A percentile compares a stretch with the other conserved stretches of the same genome.
Evolutionary conservation across 2,888 invertebrate genomes (phyloP).

Genomic region (Helobdella robusta): DNA sequence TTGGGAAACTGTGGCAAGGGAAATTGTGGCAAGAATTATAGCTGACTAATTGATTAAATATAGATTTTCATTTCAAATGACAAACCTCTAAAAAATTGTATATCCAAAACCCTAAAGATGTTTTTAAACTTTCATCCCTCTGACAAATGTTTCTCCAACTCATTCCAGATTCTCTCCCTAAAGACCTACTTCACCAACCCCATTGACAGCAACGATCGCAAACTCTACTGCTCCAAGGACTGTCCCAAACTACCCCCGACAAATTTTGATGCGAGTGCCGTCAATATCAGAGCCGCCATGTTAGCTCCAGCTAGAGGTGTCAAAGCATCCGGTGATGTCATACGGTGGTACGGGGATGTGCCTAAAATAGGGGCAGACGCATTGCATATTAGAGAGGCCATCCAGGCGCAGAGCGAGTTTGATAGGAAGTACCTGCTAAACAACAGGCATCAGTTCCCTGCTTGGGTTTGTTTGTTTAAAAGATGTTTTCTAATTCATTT

Average conservation of each 20-base stretch:
- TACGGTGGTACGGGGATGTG: conserved; percentile 31
- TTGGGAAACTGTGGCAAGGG: too few relatives aligned
- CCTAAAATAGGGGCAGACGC: conserved; percentile 67
- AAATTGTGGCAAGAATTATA: too few relatives aligned
- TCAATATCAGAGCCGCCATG: conserved; percentile 52
- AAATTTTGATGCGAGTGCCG: conserved; percentile 54
- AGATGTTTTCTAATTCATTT: neutral
- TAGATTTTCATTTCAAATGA: too few relatives aligned
- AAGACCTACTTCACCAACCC: conserved; percentile 47
- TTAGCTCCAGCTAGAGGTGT: conserved; percentile 38
- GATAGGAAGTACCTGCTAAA: conserved; percentile 37
- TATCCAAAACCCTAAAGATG: too few relatives aligned
- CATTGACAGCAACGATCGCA: conserved; percentile 40
- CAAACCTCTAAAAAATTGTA: too few relatives aligned
- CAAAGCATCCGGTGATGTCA: conserved; percentile 26
- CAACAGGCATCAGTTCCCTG: conserved; percentile 44
- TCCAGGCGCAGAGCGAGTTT: conserved; percentile 43
- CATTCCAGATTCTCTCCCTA: conserved; percentile 44
- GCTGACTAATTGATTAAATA: too few relatives aligned
- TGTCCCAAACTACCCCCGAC: conserved; percentile 39
- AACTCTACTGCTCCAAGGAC: conserved; percentile 46
- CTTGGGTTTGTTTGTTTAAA: conserved; percentile 31
- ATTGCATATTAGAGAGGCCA: conserved; percentile 56
- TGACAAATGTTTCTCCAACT: too few relatives aligned
- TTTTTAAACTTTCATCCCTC: too few relatives aligned